phyloP scores from a whole-genome alignment of 1,140 invertebrate genomes.

The Trichomalopsis sarcophagae region DNA sequence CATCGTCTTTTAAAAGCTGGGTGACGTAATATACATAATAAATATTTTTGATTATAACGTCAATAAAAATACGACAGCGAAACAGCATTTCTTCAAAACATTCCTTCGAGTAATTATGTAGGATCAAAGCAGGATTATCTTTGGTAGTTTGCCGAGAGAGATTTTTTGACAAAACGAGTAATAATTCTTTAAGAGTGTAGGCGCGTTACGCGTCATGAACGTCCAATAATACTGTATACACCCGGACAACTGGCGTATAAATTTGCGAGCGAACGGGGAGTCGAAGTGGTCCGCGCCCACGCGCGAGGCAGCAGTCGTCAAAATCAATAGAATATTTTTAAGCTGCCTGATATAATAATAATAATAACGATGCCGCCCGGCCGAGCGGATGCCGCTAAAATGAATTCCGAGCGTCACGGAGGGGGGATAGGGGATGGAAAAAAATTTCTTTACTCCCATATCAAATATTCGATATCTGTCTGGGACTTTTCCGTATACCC shows the following conservation, averaged over 20 bases:
- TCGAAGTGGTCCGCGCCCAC: neutral
- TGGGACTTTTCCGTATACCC: constrained; percentile 41
- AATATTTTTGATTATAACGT: neutral
- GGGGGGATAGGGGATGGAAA: neutral
- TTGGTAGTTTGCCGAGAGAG: too few species aligned
- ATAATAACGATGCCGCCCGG: constrained; percentile 17
- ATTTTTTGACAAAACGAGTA: too few species aligned
- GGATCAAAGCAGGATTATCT: too few species aligned
- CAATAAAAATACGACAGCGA: too few species aligned
- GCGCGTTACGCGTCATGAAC: too few species aligned
- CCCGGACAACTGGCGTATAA: neutral
- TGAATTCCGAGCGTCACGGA: constrained; percentile 34
- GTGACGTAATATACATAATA: neutral
- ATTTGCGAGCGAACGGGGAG: neutral
- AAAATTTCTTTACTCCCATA: constrained; percentile 48
- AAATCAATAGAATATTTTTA: constrained; percentile 46
- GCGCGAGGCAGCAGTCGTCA: constrained; percentile 10
- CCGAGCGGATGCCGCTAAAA: constrained; percentile 16
- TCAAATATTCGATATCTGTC: constrained; percentile 52
- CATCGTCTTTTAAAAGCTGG: neutral
- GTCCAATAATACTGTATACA: too few species aligned
- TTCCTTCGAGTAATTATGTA: too few species aligned
- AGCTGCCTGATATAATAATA: constrained; percentile 34
- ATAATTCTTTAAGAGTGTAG: too few species aligned
- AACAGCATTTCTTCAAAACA: too few species aligned